Base-by-base conservation (phyloP, 2,888 invertebrate species). In the Rotaria sp. region DNA sequence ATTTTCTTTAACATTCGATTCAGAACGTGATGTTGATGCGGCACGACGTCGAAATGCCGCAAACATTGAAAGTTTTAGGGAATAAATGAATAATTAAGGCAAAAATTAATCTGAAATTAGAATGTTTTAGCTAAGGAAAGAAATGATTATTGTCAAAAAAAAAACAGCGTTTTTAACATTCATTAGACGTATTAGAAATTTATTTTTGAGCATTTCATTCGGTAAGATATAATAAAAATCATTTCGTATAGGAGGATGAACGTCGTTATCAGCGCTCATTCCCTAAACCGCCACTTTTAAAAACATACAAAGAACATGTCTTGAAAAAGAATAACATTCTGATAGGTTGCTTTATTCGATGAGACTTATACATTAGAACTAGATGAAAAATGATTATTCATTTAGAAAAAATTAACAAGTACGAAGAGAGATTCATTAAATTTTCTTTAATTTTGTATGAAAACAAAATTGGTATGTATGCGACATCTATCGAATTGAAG, bases 31-130 rank as follows among this genome's bases (percentile, higher is more conserved):
- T 41, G 75, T 45, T 21, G 75, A 75, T 41, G 75, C 75, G 26
- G 75, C 41, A 75, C 75, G 75, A 75, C 75, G 75, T 75, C 45
- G 38, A n/a, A 75, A 75, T 75, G 75, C 75, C 26, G 75, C 38
- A 45, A 75, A 75, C 75, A 75, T 75, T 35, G 11, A 2, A 18
- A 67, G 15, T 35, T 30, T 18, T 30, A 10, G 57, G n/a, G n/a
- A n/a, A 30, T 26, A 57, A 57, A 57, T 57, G n/a, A 57, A 52
- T 24, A 24, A 24, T 24, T 21, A 52, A 57, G 55, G n/a, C 4
- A 57, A 67, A 30, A 67, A 30, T 24, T n/a, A 30, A 67, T 30
- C 30, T 55, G 24, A 26, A 55, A 55, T 55, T 18, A 67, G 15
- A 50, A 50, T 45, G 45, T 8, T 8, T 45, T 8, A 45, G 5